These are phyloP conservation scores for Andrena minutula DNA, from an alignment of 2,888 invertebrate genomes.

Conservation along the genomic window DNA sequence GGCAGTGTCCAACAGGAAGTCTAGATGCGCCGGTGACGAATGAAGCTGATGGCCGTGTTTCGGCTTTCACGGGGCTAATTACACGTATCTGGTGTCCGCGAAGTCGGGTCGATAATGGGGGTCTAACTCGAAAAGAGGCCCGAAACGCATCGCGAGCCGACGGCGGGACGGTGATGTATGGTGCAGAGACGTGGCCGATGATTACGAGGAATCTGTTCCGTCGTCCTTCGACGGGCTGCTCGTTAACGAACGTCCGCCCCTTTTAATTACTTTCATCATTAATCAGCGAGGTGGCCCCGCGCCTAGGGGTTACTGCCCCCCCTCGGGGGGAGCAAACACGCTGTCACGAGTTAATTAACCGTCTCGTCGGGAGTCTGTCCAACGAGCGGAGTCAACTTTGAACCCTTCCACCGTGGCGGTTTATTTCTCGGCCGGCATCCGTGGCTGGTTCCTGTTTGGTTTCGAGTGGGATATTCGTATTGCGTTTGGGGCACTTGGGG, in stretches of 20 bases:
- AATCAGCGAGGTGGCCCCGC: slow-evolving; percentile 54
- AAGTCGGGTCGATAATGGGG: slow-evolving; percentile 36
- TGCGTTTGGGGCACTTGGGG: background rate
- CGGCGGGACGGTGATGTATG: slow-evolving; percentile 70
- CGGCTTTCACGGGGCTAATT: slow-evolving; percentile 58
- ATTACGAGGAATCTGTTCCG: slow-evolving; percentile 64
- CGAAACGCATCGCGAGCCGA: slow-evolving; percentile 34
- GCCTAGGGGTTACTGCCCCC: slow-evolving; percentile 32
- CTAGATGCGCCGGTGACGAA: slow-evolving; percentile 44
- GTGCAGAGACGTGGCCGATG: slow-evolving; percentile 53
- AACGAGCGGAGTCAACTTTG: background rate
- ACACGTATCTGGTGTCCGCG: slow-evolving; percentile 27
- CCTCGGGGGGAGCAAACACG: slow-evolving; percentile 44
- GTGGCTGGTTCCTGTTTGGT: background rate
- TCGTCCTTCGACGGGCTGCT: slow-evolving; percentile 39
- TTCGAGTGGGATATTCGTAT: background rate
- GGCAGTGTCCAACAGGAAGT: slow-evolving; percentile 17
- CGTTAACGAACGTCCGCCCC: slow-evolving; percentile 67
- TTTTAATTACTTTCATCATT: slow-evolving; percentile 65
- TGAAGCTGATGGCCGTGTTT: slow-evolving; percentile 44
- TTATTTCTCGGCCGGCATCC: background rate
- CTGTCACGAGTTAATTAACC: slow-evolving; percentile 61
- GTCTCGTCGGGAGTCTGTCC: slow-evolving; percentile 4
- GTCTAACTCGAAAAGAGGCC: slow-evolving; percentile 32
- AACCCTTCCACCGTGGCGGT: background rate